Evolutionary conservation across 1,140 invertebrate species (phyloP), one percentile per base, ranked within the genome.

Genomic region (Chlorops oryzae): DNA sequence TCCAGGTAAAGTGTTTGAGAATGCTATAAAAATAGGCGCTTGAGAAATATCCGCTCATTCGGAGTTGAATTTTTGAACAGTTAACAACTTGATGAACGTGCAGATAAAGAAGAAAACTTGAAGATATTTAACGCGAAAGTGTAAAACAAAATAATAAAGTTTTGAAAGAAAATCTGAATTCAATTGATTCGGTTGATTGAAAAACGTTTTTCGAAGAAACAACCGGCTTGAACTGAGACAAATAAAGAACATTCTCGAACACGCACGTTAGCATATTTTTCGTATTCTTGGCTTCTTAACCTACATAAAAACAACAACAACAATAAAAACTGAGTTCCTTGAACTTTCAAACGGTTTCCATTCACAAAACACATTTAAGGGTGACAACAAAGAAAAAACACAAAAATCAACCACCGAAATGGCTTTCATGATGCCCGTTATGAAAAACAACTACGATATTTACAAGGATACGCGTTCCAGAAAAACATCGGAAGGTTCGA

Each of bases 361-460:
- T n/a, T n/a, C n/a, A n/a, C n/a, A n/a, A n/a, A n/a, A n/a, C n/a
- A n/a, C n/a, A n/a, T n/a, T n/a, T n/a, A n/a, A n/a, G n/a, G n/a
- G n/a, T n/a, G n/a, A n/a, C n/a, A n/a, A n/a, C n/a, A 24, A 23
- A 38, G 13, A 25, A 47, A 38, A 27, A 22, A 41, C 21, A 17
- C 15, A 44, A 27, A 28, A 35, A 20, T 15, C 12, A 18, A 23
- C 20, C 35, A 52, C 43, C 56, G 65, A 79, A 70, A 92, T 92
- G 89, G 89, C 89, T 77, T 92, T 92, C 75, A 91, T 92, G 88
- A 90, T 91, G 86, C 89, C 88, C 32, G 88, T 92, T 54, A 82
- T 92, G 71, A 91, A 90, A 79, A 92, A 92, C 74, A 87, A 92
- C 74, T 92, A 87, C 79, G 87, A 92, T 70, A 91, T 92, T 70